Evolutionary conservation across 2,113 vertebrate species (phyloP).

Genomic region (Eidolon helvum): DNA sequence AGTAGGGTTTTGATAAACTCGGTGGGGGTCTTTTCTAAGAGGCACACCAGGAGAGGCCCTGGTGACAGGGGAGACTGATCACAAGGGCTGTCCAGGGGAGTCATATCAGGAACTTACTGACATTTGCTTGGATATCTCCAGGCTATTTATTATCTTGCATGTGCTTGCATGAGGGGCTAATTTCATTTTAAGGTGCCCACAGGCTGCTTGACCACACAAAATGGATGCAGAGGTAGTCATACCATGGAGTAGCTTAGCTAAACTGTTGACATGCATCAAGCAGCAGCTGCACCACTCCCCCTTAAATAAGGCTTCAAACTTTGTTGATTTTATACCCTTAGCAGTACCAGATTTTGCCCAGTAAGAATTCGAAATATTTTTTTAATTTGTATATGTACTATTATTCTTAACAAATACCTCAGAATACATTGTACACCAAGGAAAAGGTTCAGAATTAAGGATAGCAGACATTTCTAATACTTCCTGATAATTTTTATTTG

Average conservation of each 20-base stretch:
- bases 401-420: not conserved
- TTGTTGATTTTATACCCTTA: not conserved
- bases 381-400: not conserved
- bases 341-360: not conserved
- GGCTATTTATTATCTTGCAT: not conserved
- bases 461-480: not conserved
- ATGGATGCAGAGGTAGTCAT: not conserved
- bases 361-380: not conserved
- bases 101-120: not conserved
- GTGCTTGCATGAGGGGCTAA: not conserved
- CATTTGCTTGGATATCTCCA: not conserved
- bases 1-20: not conserved
- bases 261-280: not conserved
- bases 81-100: not conserved
- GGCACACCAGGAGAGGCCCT: not conserved
- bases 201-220: not conserved
- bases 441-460: not conserved
- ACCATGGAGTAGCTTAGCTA: not conserved
- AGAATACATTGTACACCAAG: not conserved
- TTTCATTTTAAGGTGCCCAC: not conserved
- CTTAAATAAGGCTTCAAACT: not conserved
- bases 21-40: not conserved
- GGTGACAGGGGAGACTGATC: not conserved
- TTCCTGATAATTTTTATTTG: not conserved
- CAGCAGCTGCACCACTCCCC: not conserved